Evolutionary conservation across 2,113 vertebrate genomes (phyloP).

Genomic region (Oncorhynchus nerka): DNA sequence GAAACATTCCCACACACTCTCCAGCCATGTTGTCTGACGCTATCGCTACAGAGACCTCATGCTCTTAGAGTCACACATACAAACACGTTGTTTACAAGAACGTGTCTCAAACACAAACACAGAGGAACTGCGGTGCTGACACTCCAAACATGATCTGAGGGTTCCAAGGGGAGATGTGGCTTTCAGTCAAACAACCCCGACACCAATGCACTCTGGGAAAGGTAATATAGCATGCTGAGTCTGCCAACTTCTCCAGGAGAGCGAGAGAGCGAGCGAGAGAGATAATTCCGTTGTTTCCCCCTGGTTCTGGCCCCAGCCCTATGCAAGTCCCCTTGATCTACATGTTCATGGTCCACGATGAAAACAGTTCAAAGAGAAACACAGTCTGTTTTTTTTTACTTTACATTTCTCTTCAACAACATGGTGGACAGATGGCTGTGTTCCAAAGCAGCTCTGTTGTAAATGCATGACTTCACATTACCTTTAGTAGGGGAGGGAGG

Average conservation of each 20-base stretch:
- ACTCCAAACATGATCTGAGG: conserved; percentile 54
- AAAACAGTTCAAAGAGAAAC: conserved; percentile 63
- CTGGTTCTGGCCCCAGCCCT: conserved; percentile 31
- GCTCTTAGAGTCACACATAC: neutral
- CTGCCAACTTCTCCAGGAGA: conserved; percentile 1
- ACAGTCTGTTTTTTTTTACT: conserved; percentile 6
- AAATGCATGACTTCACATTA: conserved; percentile 53
- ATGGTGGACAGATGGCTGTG: conserved; percentile 32
- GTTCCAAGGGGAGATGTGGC: conserved; percentile 53
- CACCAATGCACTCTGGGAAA: conserved; percentile 21
- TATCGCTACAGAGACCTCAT: neutral
- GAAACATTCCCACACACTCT: neutral
- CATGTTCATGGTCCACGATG: conserved; percentile 63
- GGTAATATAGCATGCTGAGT: conserved; percentile 16
- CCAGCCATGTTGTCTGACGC: neutral
- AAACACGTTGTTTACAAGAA: neutral
- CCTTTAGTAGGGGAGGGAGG: neutral
- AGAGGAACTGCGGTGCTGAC: conserved; percentile 30
- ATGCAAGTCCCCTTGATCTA: conserved; percentile 36
- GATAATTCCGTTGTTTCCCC: conserved; percentile 27
- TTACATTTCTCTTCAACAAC: conserved; percentile 46
- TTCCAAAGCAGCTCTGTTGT: conserved; percentile 50
- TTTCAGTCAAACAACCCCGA: conserved; percentile 58
- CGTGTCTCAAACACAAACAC: neutral
- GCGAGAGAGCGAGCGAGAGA: neutral